phyloP scores from a whole-genome alignment of 2,113 vertebrate species.

The Manacus vitellinus region DNA sequence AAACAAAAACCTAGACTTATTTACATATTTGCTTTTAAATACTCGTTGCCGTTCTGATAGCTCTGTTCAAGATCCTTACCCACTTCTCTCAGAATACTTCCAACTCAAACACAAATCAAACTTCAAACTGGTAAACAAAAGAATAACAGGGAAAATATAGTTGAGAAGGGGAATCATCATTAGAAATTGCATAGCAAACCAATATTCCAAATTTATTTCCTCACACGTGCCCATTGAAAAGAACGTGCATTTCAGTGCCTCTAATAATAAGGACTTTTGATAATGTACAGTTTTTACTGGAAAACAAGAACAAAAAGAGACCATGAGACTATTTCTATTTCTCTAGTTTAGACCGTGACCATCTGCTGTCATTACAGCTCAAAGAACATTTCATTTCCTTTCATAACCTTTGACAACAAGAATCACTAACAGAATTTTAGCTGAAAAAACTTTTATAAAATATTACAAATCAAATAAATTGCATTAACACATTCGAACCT shows the following conservation, averaged over 20 bases:
- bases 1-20: not conserved
- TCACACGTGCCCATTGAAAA: not conserved
- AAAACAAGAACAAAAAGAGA: not conserved
- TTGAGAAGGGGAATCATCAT: not conserved
- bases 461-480: conserved; percentile 80
- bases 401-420: conserved; percentile 66
- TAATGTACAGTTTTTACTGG: not conserved
- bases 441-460: conserved; percentile 78
- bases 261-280: not conserved
- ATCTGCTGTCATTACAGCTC: conserved; percentile 22
- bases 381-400: conserved; percentile 43
- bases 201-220: not conserved
- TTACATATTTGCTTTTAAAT: not conserved
- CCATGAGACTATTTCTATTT: not conserved
- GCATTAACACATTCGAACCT: conserved; percentile 76
- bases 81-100: not conserved
- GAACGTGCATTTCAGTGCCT: not conserved
- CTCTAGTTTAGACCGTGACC: not conserved
- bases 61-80: not conserved
- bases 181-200: not conserved
- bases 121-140: not conserved
- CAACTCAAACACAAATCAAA: not conserved
- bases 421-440: conserved; percentile 67
- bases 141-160: not conserved
- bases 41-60: not conserved